Evolutionary conservation across 2,888 invertebrate genomes (phyloP).

Genomic region (Stegana nigrithorax): DNA sequence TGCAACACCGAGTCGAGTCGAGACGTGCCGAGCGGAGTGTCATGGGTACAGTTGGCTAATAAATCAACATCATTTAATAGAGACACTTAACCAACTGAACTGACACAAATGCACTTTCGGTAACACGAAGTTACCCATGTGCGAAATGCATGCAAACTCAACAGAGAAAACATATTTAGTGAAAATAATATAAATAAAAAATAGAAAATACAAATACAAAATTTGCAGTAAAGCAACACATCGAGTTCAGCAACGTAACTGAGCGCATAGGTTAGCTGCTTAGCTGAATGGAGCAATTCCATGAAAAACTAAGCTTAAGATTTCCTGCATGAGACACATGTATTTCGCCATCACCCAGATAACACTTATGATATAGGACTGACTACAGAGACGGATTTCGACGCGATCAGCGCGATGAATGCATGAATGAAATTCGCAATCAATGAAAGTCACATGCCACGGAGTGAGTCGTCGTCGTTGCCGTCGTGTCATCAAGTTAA

Average conservation of each 20-base stretch:
- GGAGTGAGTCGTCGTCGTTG: too few relatives aligned
- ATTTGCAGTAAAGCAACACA: neutral
- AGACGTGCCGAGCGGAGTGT: too few relatives aligned
- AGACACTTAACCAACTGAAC: slow-evolving; percentile 18
- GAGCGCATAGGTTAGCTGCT: neutral
- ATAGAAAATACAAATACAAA: neutral
- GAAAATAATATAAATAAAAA: slow-evolving; percentile 12
- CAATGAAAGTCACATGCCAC: slow-evolving; percentile 7
- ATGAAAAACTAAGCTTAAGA: too few relatives aligned
- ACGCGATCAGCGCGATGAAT: too few relatives aligned
- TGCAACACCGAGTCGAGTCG: too few relatives aligned
- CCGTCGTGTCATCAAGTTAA: too few relatives aligned
- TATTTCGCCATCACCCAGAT: too few relatives aligned
- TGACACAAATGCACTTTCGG: slow-evolving; percentile 12
- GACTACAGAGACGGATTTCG: too few relatives aligned
- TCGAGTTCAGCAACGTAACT: neutral
- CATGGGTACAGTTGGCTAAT: neutral
- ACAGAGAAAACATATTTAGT: too few relatives aligned
- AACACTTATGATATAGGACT: too few relatives aligned
- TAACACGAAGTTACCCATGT: neutral
- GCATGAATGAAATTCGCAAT: neutral
- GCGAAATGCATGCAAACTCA: slow-evolving; percentile 18
- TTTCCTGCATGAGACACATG: too few relatives aligned
- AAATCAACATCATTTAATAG: slow-evolving; percentile 20
- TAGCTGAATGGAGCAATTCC: too few relatives aligned